Conservation (phyloP, 2,797 vertebrate species). For the Coracias cyanogaster region DNA sequence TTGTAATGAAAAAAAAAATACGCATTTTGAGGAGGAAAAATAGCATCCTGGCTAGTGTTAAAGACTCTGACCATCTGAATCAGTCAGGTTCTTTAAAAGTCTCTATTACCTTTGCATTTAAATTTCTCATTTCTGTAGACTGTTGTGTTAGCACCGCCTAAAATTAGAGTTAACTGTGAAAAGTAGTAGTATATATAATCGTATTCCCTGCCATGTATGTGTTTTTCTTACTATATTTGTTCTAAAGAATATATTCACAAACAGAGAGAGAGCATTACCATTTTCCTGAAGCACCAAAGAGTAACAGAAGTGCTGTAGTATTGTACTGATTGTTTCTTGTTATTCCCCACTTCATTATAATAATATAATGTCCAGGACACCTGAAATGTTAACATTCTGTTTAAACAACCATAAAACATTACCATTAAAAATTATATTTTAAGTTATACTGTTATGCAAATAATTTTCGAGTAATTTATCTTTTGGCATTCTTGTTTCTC, state of each 20-base stretch:
- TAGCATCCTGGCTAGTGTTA: neutral
- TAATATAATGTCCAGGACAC: neutral
- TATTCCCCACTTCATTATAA: neutral
- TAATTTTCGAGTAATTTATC: neutral
- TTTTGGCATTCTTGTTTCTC: neutral
- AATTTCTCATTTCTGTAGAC: neutral
- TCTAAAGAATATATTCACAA: neutral
- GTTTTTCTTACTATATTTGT: neutral
- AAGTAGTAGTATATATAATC: neutral
- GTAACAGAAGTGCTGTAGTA: neutral
- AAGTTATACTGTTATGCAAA: neutral
- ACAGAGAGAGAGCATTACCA: neutral
- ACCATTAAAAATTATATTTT: neutral
- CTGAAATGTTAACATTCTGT: neutral
- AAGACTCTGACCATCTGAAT: neutral
- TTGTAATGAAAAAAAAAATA: neutral
- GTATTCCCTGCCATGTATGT: neutral
- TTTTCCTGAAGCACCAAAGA: neutral
- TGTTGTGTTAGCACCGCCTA: neutral
- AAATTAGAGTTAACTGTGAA: neutral
- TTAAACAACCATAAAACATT: neutral
- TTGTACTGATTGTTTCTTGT: neutral
- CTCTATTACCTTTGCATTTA: neutral
- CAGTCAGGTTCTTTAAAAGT: neutral
- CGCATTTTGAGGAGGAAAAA: neutral